These are phyloP conservation scores for Arvicanthis niloticus DNA, from an alignment of 2,113 vertebrate genomes.

Conservation along the genomic window DNA sequence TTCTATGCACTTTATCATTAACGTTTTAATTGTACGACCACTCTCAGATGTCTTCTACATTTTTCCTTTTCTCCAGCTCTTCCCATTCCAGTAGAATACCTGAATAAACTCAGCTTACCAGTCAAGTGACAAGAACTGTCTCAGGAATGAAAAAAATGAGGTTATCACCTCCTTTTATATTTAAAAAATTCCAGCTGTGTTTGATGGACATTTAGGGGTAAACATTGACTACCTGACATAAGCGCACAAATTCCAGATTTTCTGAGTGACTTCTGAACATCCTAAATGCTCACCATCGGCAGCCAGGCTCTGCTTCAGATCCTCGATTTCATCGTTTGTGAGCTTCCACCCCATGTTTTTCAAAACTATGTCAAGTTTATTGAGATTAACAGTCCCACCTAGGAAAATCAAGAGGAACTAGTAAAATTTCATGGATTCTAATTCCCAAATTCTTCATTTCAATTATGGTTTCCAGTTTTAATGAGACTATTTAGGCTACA, in stretches of 20 bases:
- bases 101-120: neutral
- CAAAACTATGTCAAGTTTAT: neutral
- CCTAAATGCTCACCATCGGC: slow-evolving; percentile 20
- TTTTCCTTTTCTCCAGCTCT: neutral
- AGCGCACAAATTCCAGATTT: neutral
- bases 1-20: neutral
- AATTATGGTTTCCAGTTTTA: neutral
- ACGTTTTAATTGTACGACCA: neutral
- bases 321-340: slow-evolving; percentile 7
- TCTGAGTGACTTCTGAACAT: neutral
- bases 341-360: slow-evolving; percentile 18
- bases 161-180: neutral
- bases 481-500: neutral
- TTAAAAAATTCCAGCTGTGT: neutral
- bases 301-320: neutral
- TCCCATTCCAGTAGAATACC: neutral
- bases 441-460: neutral
- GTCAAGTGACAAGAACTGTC: neutral
- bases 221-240: neutral
- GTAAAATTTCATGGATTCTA: neutral
- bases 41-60: neutral
- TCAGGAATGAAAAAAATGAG: neutral
- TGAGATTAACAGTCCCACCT: neutral
- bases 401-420: neutral
- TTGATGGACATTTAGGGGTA: neutral